Conservation (phyloP, 1,140 invertebrate species). For the Sweltsa coloradensis region DNA sequence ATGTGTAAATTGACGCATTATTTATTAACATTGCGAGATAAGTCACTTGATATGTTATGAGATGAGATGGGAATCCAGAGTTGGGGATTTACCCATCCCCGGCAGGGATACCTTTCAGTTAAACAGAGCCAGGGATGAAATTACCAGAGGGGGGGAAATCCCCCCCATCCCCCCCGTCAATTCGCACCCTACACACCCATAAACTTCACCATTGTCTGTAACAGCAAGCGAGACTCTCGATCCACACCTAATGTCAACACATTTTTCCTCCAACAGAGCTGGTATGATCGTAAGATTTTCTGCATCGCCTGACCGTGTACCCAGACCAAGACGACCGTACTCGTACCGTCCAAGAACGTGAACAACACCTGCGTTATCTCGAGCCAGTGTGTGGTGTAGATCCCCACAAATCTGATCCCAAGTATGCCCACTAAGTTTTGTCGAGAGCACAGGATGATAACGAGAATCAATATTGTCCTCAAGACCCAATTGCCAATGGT, state of each 20-base stretch:
- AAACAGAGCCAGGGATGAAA: no score
- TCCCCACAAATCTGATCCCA: conserved; percentile 51
- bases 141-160: neutral
- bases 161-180: no score
- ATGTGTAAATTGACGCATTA: no score
- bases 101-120: no score
- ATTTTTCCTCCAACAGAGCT: conserved; percentile 44
- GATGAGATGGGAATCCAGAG: neutral
- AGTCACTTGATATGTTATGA: no score
- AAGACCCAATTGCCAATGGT: conserved; percentile 81
- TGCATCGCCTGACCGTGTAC: conserved; percentile 46
- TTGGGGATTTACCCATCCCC: no score
- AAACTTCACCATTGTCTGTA: conserved; percentile 49
- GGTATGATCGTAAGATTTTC: conserved; percentile 48
- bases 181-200: neutral
- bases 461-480: no score
- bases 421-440: conserved; percentile 34
- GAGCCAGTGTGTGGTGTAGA: conserved; percentile 73
- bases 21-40: no score
- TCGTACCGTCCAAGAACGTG: conserved; percentile 73
- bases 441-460: conserved; percentile 36
- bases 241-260: conserved; percentile 60
- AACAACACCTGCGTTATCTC: conserved; percentile 50
- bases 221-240: conserved; percentile 77
- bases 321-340: conserved; percentile 79